Evolutionary conservation across 2,797 vertebrate species (phyloP), one percentile per base, ranked within the genome.

Genomic region (Gouania willdenowi): DNA sequence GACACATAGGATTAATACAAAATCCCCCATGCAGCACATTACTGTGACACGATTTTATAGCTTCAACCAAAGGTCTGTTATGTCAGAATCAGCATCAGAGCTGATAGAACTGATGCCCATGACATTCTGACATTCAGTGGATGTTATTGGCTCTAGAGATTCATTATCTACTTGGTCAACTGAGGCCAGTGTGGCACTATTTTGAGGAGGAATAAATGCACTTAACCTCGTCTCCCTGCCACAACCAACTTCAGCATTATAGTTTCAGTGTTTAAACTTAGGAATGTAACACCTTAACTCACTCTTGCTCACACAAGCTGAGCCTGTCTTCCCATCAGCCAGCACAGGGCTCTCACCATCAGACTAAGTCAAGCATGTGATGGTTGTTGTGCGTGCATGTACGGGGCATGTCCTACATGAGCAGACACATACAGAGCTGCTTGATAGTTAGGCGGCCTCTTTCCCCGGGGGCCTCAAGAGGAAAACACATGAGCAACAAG

Each of bases 261-360:
- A 76, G 66, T 75, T 71, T 58, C 52, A 61, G 63, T 41, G 26
- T 66, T 60, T 69, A 66, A 74, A 79, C 59, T 54, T 35, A 59
- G 66, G 79, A 86, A 86, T 85, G 70, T 54, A 34, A 26, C 38
- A 32, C 47, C 64, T 82, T 84, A 79, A 82, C 77, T 60, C 66
- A 31, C 65, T 73, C 68, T 27, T 71, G 68, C 14, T 51, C 27
- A 1, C 24, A 41, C 54, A 64, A 42, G 42, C 41, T 34, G 32
- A 28, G 37, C 39, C 54, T 30, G 5, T 44, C 51, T 41, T 11
- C 44, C 50, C 56, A 56, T 37, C n/a, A n/a, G n/a, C 36, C 41
- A 41, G 54, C 55, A 51, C 54, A 47, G 46, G 40, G 32, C 57
- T 57, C 10, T 57, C 10, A 17, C 43, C 60, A 48, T 54, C 63